phyloP scores from a whole-genome alignment of 2,113 vertebrate genomes.

The Zosterops pallidus region DNA sequence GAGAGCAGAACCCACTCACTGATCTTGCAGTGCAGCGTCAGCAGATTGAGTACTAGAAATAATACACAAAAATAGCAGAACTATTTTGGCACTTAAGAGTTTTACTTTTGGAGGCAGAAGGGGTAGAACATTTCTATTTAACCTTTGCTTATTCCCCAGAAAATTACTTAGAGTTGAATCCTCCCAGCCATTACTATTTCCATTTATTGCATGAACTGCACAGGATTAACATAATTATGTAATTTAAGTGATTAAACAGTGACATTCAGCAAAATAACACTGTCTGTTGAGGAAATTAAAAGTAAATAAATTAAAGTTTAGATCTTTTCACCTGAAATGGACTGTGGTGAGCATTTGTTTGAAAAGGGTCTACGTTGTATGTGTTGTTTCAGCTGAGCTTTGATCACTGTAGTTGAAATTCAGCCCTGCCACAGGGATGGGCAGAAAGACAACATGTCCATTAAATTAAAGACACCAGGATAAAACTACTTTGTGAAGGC shows the following conservation, averaged over 20 bases:
- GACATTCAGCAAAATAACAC: constrained; percentile 17
- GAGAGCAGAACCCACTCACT: background rate
- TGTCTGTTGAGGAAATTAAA: background rate
- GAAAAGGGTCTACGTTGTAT: background rate
- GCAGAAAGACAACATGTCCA: background rate
- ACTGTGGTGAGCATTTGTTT: background rate
- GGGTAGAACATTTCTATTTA: background rate
- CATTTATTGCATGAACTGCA: background rate
- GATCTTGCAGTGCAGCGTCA: background rate
- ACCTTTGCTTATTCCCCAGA: background rate
- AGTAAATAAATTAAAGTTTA: constrained; percentile 19
- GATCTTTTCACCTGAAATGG: constrained; percentile 8
- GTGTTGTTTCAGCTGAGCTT: background rate
- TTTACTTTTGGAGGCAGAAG: background rate
- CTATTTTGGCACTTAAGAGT: background rate
- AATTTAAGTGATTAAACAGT: constrained; percentile 9
- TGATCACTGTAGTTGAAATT: background rate
- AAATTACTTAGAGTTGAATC: background rate
- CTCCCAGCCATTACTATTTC: background rate
- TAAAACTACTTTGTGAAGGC: background rate
- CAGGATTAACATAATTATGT: background rate
- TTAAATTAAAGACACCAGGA: background rate
- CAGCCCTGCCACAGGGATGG: background rate
- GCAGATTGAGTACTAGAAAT: background rate
- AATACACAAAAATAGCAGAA: background rate